Conservation (phyloP, 2,797 vertebrate species). For the Catamblyrhynchus diadema region DNA sequence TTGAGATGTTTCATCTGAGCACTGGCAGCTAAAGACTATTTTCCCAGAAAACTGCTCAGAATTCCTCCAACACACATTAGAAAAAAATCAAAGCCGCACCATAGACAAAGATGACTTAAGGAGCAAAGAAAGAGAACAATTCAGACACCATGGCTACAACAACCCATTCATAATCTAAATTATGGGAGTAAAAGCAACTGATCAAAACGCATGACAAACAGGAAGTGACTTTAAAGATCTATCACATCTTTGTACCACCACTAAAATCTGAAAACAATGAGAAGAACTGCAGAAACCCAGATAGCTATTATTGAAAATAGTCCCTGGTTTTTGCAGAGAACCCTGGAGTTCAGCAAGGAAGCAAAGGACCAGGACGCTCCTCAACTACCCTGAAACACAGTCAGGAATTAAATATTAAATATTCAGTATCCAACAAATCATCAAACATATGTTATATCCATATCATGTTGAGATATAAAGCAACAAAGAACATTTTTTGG, state of each 20-base stretch:
- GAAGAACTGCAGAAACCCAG: background rate
- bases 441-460: background rate
- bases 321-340: background rate
- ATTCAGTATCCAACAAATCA: background rate
- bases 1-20: background rate
- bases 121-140: background rate
- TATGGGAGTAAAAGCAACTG: background rate
- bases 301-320: background rate
- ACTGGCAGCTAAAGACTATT: background rate
- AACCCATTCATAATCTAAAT: background rate
- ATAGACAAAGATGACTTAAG: background rate
- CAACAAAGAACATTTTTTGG: background rate
- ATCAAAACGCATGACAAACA: background rate
- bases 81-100: constrained; percentile 6
- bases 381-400: background rate
- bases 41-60: constrained; percentile 37
- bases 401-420: background rate
- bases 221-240: background rate
- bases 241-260: background rate
- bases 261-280: background rate
- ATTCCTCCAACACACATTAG: constrained; percentile 1
- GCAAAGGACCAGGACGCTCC: background rate
- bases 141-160: background rate
- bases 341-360: background rate
- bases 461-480: background rate